phyloP scores from a whole-genome alignment of 2,888 invertebrate species.

The Seira musarum region DNA sequence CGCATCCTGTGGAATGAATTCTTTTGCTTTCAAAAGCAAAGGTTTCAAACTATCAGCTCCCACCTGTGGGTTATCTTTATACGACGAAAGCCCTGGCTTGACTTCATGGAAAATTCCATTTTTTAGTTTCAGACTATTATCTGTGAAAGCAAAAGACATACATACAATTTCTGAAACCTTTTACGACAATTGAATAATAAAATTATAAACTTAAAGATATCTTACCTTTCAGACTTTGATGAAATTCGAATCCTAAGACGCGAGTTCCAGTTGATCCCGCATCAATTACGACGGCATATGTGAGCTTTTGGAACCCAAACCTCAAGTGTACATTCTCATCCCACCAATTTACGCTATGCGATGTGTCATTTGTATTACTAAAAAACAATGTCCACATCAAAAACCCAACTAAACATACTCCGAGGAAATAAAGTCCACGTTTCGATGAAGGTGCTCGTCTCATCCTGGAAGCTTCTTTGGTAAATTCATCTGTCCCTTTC shows the following conservation, averaged over 20 bases:
- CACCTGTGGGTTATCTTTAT: slow-evolving; percentile 84
- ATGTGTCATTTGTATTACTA: slow-evolving; percentile 31
- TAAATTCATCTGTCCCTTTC: slow-evolving; percentile 5
- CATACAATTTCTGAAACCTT: too few species aligned
- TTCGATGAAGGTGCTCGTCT: slow-evolving; percentile 46
- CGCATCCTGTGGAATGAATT: slow-evolving; percentile 82
- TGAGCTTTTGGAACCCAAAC: slow-evolving; percentile 81
- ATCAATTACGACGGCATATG: slow-evolving; percentile 91
- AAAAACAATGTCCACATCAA: slow-evolving; percentile 48
- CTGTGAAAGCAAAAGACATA: slow-evolving; percentile 70
- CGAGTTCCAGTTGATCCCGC: slow-evolving; percentile 95
- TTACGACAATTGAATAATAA: too few species aligned
- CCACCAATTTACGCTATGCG: slow-evolving; percentile 68
- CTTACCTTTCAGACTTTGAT: slow-evolving; percentile 82
- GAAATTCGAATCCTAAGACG: slow-evolving; percentile 80
- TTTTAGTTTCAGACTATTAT: slow-evolving; percentile 82
- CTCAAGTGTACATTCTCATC: slow-evolving; percentile 67
- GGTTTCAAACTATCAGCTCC: slow-evolving; percentile 83
- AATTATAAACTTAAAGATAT: slow-evolving; percentile 40
- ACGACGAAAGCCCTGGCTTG: slow-evolving; percentile 94
- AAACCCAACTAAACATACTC: slow-evolving; percentile 31
- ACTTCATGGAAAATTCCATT: slow-evolving; percentile 87
- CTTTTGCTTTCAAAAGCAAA: slow-evolving; percentile 84
- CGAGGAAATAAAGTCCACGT: slow-evolving; percentile 43
- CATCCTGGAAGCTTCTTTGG: slow-evolving; percentile 39